Percentiles rank a stretch among this genome's conserved stretches.
Evolutionary conservation across 2,888 invertebrate species (phyloP).

Genomic region (Pogonocherus hispidulus): DNA sequence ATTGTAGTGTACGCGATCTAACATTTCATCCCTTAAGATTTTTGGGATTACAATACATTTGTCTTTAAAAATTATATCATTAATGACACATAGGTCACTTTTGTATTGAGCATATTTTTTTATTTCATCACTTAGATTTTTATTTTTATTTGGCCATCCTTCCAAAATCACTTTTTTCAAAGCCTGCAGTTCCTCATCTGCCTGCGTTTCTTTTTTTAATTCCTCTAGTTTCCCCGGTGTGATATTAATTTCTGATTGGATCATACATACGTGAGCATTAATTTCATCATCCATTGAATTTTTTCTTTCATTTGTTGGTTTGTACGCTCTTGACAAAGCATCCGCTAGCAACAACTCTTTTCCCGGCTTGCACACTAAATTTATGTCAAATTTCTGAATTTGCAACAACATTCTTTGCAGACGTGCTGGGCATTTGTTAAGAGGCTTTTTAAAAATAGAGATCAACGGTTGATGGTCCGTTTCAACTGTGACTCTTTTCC

Average conservation of each 20-base stretch:
- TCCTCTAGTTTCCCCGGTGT: background rate
- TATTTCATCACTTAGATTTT: no score
- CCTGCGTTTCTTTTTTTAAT: background rate
- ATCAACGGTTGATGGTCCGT: conserved; percentile 43
- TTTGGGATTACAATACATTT: conserved; percentile 37
- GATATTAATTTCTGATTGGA: background rate
- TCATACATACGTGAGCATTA: no score
- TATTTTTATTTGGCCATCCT: no score
- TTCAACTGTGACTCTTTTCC: conserved; percentile 28
- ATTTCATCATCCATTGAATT: no score
- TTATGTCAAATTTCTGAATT: conserved; percentile 37
- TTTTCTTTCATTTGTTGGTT: background rate
- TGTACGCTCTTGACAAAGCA: conserved; percentile 34
- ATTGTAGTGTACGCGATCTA: conserved; percentile 36
- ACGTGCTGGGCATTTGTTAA: conserved; percentile 36
- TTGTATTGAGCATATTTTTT: no score
- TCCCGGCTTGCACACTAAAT: conserved; percentile 42
- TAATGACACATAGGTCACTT: no score
- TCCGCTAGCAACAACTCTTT: conserved; percentile 43
- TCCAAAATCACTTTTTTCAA: no score
- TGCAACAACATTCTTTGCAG: conserved; percentile 42
- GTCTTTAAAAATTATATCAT: background rate
- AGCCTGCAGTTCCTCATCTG: no score
- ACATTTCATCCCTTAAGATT: conserved; percentile 33
- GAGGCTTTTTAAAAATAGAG: conserved; percentile 35